These are phyloP conservation scores for Thaumatotibia leucotreta DNA, from an alignment of 1,140 invertebrate species.

Conservation along the genomic window DNA sequence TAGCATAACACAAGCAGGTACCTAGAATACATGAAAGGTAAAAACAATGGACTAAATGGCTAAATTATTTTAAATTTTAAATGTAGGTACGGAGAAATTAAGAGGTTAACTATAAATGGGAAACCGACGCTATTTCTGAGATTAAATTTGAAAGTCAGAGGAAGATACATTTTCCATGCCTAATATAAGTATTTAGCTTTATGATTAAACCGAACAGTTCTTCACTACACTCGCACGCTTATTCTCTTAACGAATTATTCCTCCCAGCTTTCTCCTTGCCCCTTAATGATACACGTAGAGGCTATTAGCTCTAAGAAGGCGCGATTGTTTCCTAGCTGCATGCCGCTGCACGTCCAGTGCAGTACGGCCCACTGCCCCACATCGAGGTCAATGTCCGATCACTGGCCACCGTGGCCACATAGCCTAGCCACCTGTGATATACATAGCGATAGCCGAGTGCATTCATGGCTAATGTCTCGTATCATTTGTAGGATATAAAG, in stretches of 20 bases:
- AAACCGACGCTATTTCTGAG: too few relatives aligned
- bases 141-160: not conserved
- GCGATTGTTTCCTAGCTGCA: constrained; percentile 14
- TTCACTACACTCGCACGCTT: not conserved
- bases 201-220: too few relatives aligned
- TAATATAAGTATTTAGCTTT: too few relatives aligned
- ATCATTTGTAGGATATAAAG: not conserved
- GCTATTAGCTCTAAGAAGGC: not conserved
- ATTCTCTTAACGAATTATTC: not conserved
- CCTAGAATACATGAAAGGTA: too few relatives aligned
- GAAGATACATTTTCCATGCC: too few relatives aligned
- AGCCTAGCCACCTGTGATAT: not conserved
- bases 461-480: not conserved
- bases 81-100: too few relatives aligned
- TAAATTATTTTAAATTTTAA: too few relatives aligned
- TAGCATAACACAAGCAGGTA: too few relatives aligned
- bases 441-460: not conserved
- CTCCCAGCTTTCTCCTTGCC: not conserved
- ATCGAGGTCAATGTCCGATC: constrained; percentile 41
- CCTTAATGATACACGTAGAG: not conserved
- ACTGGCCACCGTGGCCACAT: constrained; percentile 6
- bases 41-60: too few relatives aligned
- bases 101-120: too few relatives aligned
- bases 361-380: constrained; percentile 38
- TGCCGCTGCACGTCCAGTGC: constrained; percentile 31